These are phyloP conservation scores for Macrosoma leucophasiata DNA, from an alignment of 2,888 invertebrate genomes.

Conservation along the genomic window DNA sequence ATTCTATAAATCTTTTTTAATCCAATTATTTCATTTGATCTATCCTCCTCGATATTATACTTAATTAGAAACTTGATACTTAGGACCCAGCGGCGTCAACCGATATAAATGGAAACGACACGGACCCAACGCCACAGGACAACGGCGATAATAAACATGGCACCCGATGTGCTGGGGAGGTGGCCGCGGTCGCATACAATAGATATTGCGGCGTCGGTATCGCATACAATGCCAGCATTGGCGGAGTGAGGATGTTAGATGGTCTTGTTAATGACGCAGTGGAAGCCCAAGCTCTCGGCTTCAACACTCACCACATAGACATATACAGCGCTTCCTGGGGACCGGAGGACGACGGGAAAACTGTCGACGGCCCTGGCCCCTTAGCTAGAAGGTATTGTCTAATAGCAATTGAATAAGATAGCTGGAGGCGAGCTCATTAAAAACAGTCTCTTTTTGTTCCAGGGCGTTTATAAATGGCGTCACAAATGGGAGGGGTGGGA, in stretches of 20 bases:
- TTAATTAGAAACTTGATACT: slow-evolving; percentile 32
- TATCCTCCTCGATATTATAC: no score
- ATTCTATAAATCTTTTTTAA: no score
- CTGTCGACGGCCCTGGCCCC: slow-evolving; percentile 96
- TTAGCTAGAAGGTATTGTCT: slow-evolving; percentile 80
- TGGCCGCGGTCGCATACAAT: slow-evolving; percentile 97
- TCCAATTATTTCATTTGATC: no score
- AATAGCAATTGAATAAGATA: slow-evolving; percentile 38
- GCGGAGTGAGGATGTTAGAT: slow-evolving; percentile 97
- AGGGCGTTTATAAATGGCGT: slow-evolving; percentile 96
- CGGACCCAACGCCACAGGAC: slow-evolving; percentile 98
- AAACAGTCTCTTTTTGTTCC: slow-evolving; percentile 45
- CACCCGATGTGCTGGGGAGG: slow-evolving; percentile 98
- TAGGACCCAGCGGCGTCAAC: slow-evolving; percentile 96
- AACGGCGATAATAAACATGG: slow-evolving; percentile 99
- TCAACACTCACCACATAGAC: slow-evolving; percentile 96
- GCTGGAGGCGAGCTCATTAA: slow-evolving; percentile 55
- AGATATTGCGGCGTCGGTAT: slow-evolving; percentile 98
- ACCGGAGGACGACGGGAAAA: slow-evolving; percentile 97
- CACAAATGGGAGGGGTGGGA: slow-evolving; percentile 92
- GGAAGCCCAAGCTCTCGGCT: slow-evolving; percentile 93
- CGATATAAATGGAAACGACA: slow-evolving; percentile 98
- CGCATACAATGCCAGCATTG: slow-evolving; percentile 97
- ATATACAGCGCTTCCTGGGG: slow-evolving; percentile 99
- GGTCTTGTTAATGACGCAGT: slow-evolving; percentile 97